Conservation (phyloP, 2,113 vertebrate genomes). For the Mionectes macconnelli region DNA sequence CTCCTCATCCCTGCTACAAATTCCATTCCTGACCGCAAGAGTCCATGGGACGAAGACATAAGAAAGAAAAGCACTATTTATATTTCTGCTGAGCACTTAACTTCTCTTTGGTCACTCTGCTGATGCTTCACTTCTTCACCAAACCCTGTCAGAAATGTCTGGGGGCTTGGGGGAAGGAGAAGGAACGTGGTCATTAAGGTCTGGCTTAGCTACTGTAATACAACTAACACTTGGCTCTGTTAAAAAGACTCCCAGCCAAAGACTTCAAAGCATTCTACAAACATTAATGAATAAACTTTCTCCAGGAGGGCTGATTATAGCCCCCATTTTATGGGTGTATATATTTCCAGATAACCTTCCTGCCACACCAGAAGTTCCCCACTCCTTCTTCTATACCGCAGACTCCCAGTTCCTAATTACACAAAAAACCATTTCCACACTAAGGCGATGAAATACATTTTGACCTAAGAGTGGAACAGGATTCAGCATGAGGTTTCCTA, state of each 20-base stretch:
- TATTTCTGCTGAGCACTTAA: slow-evolving; percentile 51
- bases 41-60: not conserved
- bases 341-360: slow-evolving; percentile 30
- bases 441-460: not conserved
- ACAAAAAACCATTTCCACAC: not conserved
- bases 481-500: slow-evolving; percentile 6
- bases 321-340: slow-evolving; percentile 3
- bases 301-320: slow-evolving; percentile 15
- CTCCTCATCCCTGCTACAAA: not conserved
- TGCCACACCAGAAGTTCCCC: not conserved
- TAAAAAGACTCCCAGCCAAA: not conserved
- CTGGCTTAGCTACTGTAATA: slow-evolving; percentile 33
- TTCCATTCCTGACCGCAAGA: not conserved
- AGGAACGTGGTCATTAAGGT: not conserved
- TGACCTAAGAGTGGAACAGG: not conserved
- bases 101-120: slow-evolving; percentile 53
- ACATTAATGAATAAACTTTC: slow-evolving; percentile 34
- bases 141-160: slow-evolving; percentile 15
- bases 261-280: slow-evolving; percentile 39
- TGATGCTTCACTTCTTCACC: slow-evolving; percentile 50
- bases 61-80: slow-evolving; percentile 17
- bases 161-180: not conserved
- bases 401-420: not conserved
- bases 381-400: not conserved
- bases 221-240: not conserved